Conservation (phyloP, 2,797 vertebrate species). For the Sphenodon punctatus region DNA sequence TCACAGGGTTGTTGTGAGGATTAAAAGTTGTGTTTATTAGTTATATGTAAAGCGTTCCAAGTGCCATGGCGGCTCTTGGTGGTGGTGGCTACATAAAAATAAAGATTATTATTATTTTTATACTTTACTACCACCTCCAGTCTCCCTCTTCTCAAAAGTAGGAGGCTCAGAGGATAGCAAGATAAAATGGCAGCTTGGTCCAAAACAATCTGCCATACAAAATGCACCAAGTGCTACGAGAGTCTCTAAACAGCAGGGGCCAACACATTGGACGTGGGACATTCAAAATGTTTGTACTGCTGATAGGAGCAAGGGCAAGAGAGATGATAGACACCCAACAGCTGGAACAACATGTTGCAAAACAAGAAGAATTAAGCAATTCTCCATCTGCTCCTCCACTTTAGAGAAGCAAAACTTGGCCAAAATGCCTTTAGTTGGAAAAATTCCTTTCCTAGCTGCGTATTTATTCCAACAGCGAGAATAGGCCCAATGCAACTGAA, state of each 20-base stretch:
- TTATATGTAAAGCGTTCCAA: too few relatives aligned
- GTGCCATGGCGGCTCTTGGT: too few relatives aligned
- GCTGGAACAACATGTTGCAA: conserved; percentile 71
- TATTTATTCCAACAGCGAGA: neutral
- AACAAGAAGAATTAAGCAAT: conserved; percentile 69
- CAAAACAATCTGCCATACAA: conserved; percentile 22
- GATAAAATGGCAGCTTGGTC: conserved; percentile 18
- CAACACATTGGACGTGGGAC: neutral
- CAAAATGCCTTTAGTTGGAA: conserved; percentile 32
- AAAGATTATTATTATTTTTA: too few relatives aligned
- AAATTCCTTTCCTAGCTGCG: conserved; percentile 5
- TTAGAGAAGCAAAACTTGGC: conserved; percentile 56
- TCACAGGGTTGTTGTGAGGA: too few relatives aligned
- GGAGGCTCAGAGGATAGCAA: neutral
- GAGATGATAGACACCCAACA: conserved; percentile 62
- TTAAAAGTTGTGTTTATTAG: too few relatives aligned
- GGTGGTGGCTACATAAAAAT: too few relatives aligned
- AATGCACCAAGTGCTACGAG: conserved; percentile 17
- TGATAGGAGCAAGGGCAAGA: conserved; percentile 58
- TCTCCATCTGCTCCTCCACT: conserved; percentile 57
- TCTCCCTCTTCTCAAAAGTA: neutral
- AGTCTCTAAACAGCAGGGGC: conserved; percentile 18
- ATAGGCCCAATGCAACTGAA: neutral
- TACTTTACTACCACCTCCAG: fast-evolving
- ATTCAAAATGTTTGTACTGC: conserved; percentile 57